Evolutionary conservation across 2,888 invertebrate genomes (phyloP).

Genomic region (Cantharis flavilabris): DNA sequence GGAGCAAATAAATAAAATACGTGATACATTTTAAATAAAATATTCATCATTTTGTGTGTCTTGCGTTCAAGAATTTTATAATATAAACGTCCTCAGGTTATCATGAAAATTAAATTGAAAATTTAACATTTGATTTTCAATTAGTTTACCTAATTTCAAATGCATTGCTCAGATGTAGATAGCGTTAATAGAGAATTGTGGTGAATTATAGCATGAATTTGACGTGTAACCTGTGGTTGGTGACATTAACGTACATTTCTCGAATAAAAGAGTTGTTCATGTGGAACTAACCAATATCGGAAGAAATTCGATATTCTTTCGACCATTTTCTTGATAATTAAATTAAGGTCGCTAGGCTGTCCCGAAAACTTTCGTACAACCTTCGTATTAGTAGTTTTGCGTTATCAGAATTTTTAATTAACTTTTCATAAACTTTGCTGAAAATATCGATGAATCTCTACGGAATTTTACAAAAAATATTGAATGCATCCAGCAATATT

Average conservation of each 20-base stretch:
- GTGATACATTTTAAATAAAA: conserved; percentile 15
- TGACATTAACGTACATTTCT: not conserved
- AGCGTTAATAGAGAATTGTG: not conserved
- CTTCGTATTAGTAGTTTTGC: not conserved
- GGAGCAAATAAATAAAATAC: conserved; percentile 25
- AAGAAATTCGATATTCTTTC: not conserved
- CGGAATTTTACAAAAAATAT: too few relatives aligned
- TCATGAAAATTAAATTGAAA: not conserved
- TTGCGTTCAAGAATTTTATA: not conserved
- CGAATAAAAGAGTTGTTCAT: not conserved
- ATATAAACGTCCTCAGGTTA: not conserved
- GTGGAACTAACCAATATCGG: not conserved
- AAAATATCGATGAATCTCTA: too few relatives aligned
- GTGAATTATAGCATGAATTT: not conserved
- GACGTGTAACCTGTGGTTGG: not conserved
- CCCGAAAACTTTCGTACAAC: not conserved
- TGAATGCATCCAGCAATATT: too few relatives aligned
- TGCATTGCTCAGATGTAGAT: not conserved
- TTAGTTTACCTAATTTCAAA: not conserved
- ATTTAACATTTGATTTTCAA: not conserved
- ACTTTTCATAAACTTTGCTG: not conserved
- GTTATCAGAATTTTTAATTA: not conserved
- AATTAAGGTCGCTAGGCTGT: not conserved
- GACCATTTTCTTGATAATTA: not conserved
- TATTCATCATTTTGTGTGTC: conserved; percentile 3